phyloP scores from a whole-genome alignment of 2,797 vertebrate species.

The Gymnopithys bicolor region DNA sequence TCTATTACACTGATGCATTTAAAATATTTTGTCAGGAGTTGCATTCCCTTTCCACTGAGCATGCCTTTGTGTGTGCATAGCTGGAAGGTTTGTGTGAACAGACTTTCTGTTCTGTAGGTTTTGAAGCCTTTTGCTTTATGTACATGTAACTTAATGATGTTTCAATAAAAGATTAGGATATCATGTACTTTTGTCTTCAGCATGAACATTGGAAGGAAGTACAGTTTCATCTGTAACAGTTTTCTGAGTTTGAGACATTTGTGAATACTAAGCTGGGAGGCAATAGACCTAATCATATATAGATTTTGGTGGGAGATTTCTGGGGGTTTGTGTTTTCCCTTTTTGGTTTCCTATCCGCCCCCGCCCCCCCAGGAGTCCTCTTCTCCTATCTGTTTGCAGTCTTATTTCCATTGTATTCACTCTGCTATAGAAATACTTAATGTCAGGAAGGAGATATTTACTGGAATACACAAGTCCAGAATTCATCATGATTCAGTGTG shows the following conservation, averaged over 20 bases:
- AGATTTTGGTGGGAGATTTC: neutral
- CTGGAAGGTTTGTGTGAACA: neutral
- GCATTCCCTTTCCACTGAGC: neutral
- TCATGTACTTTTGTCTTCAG: neutral
- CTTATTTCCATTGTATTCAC: conserved; percentile 78
- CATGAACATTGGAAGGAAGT: neutral
- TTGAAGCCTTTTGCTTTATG: conserved; percentile 11
- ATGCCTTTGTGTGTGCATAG: neutral
- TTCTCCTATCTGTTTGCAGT: conserved; percentile 57
- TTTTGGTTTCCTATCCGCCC: neutral
- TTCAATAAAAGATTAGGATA: conserved; percentile 3
- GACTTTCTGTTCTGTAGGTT: neutral
- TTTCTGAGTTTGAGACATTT: neutral
- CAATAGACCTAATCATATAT: neutral
- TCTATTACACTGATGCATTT: neutral
- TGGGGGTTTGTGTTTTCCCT: neutral
- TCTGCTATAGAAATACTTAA: conserved; percentile 77
- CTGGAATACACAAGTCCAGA: conserved; percentile 83
- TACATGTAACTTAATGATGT: neutral
- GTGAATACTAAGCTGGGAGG: neutral
- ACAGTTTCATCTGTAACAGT: neutral
- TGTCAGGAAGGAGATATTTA: conserved; percentile 81
- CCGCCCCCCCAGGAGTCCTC: neutral
- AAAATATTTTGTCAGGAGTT: neutral
- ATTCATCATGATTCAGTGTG: conserved; percentile 87